Base-by-base conservation (phyloP, 2,888 invertebrate genomes). In the Macaria notata region DNA sequence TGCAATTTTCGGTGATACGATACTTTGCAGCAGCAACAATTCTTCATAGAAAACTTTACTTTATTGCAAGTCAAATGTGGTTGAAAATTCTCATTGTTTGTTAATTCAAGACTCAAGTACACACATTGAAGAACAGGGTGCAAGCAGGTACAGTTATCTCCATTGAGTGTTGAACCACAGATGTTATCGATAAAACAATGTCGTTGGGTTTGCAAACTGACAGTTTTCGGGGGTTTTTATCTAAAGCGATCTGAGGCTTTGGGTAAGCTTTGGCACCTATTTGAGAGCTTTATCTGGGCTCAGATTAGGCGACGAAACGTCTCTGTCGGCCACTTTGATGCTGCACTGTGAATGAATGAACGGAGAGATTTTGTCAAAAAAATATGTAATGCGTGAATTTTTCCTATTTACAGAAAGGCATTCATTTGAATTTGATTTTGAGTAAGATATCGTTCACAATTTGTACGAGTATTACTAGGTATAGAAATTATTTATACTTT, bases 131-230 rank as follows among this genome's bases (percentile, higher is more conserved):
- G 79, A 78, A 75, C 75, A 73, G 73, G 72, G 68, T 65, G 74
- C 81, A 36, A 36, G 8, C 41, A 86, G 84, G 82, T 87, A 90
- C 89, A 84, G 88, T 90, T 88, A 88, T 77, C 75, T 72, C 82
- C 86, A 88, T 88, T 88, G 84, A 88, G 82, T 71, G 75, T 73
- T 74, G 67, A 68, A 71, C 68, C 71, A 74, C 81, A 84, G 88
- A 89, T 89, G 85, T 73, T 88, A 84, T 90, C 90, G 78, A 63
- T 86, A 84, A 88, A 87, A 90, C 89, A 89, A 88, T 83, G 76
- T 83, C 74, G 72, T 78, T 75, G 79, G 81, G 79, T 82, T 85
- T 76, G 83, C 79, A 83, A 84, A 82, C 80, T 81, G 78, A 65
- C 75, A 74, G 53, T 53, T 50, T 71, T 71, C 66, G 59, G 62